Evolutionary conservation across 2,797 vertebrate species (phyloP).

Genomic region (Tiaroga cobitis): DNA sequence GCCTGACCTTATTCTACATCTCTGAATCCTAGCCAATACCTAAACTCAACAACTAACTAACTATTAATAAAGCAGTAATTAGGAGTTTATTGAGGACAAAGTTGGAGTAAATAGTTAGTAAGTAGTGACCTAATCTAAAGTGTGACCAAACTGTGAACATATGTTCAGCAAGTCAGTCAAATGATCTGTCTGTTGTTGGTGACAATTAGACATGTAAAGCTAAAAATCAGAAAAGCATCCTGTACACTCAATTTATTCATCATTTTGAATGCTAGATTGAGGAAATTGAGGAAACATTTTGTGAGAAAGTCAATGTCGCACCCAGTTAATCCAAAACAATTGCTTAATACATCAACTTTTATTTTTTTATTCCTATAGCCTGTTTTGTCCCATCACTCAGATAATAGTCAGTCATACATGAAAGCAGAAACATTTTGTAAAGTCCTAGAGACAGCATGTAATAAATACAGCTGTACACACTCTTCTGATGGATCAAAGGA

Average conservation of each 20-base stretch:
- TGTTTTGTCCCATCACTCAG: neutral
- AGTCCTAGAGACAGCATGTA: neutral
- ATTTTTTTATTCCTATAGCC: neutral
- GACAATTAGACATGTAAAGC: neutral
- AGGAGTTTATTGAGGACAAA: too few relatives aligned
- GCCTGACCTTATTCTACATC: too few relatives aligned
- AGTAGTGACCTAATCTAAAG: too few relatives aligned
- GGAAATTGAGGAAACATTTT: too few relatives aligned
- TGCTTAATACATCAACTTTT: neutral
- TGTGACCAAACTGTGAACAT: too few relatives aligned
- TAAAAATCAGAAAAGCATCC: neutral
- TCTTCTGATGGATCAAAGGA: neutral
- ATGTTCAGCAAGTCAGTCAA: neutral
- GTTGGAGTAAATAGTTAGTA: too few relatives aligned
- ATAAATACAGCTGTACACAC: neutral
- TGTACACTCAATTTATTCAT: neutral
- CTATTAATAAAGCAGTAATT: too few relatives aligned
- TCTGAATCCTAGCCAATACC: too few relatives aligned
- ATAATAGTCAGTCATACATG: too few relatives aligned
- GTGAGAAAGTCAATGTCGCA: neutral
- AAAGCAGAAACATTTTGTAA: neutral
- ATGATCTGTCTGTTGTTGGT: neutral
- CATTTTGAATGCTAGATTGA: neutral
- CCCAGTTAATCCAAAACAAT: neutral
- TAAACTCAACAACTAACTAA: too few relatives aligned